Base-by-base conservation (phyloP, 2,888 invertebrate species). In the Allacma fusca region DNA sequence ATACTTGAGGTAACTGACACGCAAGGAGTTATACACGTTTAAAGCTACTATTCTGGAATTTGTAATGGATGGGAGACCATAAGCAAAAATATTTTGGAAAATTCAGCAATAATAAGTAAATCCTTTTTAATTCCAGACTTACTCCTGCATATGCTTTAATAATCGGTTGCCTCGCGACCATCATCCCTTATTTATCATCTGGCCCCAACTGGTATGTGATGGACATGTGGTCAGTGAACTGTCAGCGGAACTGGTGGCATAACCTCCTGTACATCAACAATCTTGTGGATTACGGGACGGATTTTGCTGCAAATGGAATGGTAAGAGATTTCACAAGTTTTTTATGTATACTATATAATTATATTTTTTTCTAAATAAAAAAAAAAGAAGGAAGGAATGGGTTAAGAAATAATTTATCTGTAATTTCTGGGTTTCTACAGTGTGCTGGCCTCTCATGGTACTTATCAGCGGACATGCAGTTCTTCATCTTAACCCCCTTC, bases 201-300 rank as follows among this genome's bases (percentile, higher is more conserved):
- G 87, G 87, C 19, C 87, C 87, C 0, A 85, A 86, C 76, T 87
- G 87, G 87, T 79, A 85, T 67, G 78, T 80, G 2, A 69, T 81
- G 13, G 78, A 80, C 5, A 59, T 80, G 12, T 82, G 83, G 80
- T 72, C 82, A 0, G 44, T 69, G 5, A 81, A 73, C 24, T 85
- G 85, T 62, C 64, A 78, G 40, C 74, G 78, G 12, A 79, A 80
- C 24, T 85, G 85, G 85, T 85, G 85, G 85, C 78, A 81, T 44
- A 84, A 85, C 69, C 57, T 84, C 12, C 80, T 85, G 9, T 84
- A 84, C 77, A 83, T 84, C 28, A 83, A 84, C 50, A 85, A 85
- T 67, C 77, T 83, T 9, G 79, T 80, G 44, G 80, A 80, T 40
- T 81, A 82, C 43, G 73, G 79, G 28, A 77, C 76, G 23, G 43